Conservation (phyloP, 2,888 invertebrate species). For the Gastracanthus pulcherrimus region DNA sequence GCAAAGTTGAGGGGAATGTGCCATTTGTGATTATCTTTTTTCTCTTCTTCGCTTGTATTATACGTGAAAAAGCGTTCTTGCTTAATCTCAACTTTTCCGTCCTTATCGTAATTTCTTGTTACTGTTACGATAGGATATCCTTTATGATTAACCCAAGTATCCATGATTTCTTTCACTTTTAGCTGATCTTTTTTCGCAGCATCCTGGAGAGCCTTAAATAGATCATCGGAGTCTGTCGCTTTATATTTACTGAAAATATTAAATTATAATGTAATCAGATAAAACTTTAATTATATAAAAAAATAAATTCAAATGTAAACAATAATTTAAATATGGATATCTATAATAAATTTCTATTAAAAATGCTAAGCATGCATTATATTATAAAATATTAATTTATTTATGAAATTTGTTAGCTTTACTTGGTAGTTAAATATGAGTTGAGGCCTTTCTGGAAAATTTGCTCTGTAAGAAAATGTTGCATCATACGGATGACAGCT, state of each 20-base stretch:
- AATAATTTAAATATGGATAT: no score
- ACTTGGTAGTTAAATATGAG: constrained; percentile 68
- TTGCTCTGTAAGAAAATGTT: constrained; percentile 79
- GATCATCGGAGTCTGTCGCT: constrained; percentile 37
- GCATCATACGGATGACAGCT: constrained; percentile 80
- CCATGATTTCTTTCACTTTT: constrained; percentile 66
- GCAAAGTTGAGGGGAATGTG: constrained; percentile 71
- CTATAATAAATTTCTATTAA: no score
- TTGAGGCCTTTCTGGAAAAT: constrained; percentile 80
- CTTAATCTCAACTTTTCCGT: constrained; percentile 75
- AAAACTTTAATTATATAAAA: background rate
- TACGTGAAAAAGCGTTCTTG: constrained; percentile 74
- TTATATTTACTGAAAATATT: background rate
- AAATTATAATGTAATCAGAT: background rate
- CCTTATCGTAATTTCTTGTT: constrained; percentile 76
- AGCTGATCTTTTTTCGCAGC: background rate
- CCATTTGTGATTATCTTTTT: constrained; percentile 61
- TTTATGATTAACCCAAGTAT: constrained; percentile 82
- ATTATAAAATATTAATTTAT: constrained; percentile 70
- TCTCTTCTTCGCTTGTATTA: constrained; percentile 29
- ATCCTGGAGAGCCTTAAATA: constrained; percentile 39
- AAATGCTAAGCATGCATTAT: background rate
- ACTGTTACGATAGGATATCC: constrained; percentile 84
- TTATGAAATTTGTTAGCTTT: constrained; percentile 66
- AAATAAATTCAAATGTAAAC: no score